Conservation (phyloP, 2,888 invertebrate species). For the Diarsia dahlii region DNA sequence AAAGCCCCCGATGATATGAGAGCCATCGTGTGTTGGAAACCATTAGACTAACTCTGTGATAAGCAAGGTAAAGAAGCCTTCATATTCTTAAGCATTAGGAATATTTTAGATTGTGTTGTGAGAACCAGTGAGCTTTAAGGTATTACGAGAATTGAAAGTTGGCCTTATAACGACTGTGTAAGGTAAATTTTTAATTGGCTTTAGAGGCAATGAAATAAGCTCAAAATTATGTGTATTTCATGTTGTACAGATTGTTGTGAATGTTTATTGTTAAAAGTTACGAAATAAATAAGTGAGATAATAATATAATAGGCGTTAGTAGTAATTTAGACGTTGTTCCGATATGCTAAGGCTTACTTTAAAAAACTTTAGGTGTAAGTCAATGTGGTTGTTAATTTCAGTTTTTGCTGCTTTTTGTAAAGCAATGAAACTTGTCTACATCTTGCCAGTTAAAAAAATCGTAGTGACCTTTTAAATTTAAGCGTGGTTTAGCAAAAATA, state of each 20-base stretch:
- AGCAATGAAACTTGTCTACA: conserved; percentile 4
- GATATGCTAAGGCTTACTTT: background rate
- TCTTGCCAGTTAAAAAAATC: conserved; percentile 38
- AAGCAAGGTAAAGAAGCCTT: conserved; percentile 24
- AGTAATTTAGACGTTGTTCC: conserved; percentile 2
- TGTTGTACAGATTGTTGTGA: conserved; percentile 1
- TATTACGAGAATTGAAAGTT: background rate
- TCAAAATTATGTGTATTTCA: conserved; percentile 1
- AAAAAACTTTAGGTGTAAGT: background rate
- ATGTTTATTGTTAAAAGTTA: conserved; percentile 9
- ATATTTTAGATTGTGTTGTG: conserved; percentile 26
- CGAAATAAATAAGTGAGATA: conserved; percentile 3
- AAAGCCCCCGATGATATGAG: conserved; percentile 94
- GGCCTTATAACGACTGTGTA: background rate
- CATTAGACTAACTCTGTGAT: conserved; percentile 75
- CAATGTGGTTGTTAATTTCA: conserved; percentile 9
- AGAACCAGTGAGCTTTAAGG: conserved; percentile 10
- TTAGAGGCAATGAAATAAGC: background rate
- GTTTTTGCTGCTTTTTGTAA: background rate
- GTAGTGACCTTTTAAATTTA: background rate
- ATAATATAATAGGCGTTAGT: background rate
- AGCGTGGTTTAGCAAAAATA: background rate
- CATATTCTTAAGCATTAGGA: background rate
- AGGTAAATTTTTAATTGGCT: conserved; percentile 9
- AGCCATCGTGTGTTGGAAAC: conserved; percentile 95